These are phyloP conservation scores for Andrena praecox DNA, from an alignment of 2,888 invertebrate genomes.

Conservation along the genomic window DNA sequence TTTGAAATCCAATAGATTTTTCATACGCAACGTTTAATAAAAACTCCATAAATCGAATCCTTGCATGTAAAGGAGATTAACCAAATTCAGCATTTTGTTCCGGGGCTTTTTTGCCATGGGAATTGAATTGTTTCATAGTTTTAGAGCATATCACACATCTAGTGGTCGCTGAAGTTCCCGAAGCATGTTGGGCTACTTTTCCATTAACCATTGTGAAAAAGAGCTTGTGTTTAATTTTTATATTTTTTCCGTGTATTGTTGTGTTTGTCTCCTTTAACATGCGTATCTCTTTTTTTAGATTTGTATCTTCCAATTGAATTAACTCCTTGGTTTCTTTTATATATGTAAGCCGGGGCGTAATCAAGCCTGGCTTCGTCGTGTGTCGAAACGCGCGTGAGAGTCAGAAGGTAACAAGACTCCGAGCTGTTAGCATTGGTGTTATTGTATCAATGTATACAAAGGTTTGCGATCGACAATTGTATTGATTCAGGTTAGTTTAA, in stretches of 20 bases:
- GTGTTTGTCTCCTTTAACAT: background rate
- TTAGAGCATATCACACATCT: conserved; percentile 6
- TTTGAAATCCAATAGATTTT: no score
- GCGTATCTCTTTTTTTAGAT: background rate
- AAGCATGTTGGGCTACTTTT: conserved; percentile 15
- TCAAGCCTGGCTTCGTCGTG: no score
- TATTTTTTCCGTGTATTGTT: background rate
- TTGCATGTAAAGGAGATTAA: conserved; percentile 12
- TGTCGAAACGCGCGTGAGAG: no score
- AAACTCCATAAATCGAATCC: conserved; percentile 11
- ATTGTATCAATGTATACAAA: no score
- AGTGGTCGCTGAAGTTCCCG: conserved; percentile 1
- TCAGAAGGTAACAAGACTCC: no score
- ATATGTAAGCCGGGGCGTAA: no score
- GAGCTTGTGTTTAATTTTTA: conserved; percentile 5
- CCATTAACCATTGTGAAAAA: conserved; percentile 8
- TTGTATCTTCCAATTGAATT: conserved; percentile 1
- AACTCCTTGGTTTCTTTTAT: background rate
- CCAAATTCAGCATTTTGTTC: conserved; percentile 2
- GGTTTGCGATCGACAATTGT: no score
- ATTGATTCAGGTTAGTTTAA: no score
- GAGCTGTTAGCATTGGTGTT: no score
- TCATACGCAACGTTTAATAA: no score
- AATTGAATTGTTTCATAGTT: background rate
- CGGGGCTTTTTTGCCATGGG: background rate